Evolutionary conservation across 2,888 invertebrate species (phyloP).

Genomic region (Microplitis manilae): DNA sequence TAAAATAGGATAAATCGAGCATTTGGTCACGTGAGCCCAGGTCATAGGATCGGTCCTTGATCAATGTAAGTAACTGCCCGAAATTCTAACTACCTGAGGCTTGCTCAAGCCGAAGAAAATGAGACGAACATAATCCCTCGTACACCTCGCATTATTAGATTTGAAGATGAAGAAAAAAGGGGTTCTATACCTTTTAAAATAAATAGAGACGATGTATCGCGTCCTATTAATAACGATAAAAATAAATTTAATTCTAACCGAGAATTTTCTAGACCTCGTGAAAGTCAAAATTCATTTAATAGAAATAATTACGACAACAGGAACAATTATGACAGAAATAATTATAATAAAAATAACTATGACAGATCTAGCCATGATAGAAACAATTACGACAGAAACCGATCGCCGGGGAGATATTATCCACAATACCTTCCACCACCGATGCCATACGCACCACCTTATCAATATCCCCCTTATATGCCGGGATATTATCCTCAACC

Average conservation of each 20-base stretch:
- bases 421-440: background rate
- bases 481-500: background rate
- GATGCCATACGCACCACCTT: background rate
- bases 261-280: too few species aligned
- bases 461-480: background rate
- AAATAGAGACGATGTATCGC: background rate
- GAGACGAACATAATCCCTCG: background rate
- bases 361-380: background rate
- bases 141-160: background rate
- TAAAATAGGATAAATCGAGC: too few species aligned
- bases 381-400: background rate
- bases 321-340: background rate
- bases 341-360: background rate
- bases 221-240: background rate
- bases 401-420: background rate
- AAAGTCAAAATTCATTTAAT: too few species aligned
- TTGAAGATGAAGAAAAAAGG: background rate
- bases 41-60: too few species aligned
- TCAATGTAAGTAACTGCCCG: too few species aligned
- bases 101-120: background rate
- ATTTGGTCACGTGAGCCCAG: too few species aligned
- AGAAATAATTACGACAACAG: background rate
- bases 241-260: too few species aligned
- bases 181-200: background rate
- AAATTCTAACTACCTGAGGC: background rate